Evolutionary conservation across 2,888 invertebrate species (phyloP), one percentile per base, ranked within the genome.

Genomic region (Polylopha cassiicola): DNA sequence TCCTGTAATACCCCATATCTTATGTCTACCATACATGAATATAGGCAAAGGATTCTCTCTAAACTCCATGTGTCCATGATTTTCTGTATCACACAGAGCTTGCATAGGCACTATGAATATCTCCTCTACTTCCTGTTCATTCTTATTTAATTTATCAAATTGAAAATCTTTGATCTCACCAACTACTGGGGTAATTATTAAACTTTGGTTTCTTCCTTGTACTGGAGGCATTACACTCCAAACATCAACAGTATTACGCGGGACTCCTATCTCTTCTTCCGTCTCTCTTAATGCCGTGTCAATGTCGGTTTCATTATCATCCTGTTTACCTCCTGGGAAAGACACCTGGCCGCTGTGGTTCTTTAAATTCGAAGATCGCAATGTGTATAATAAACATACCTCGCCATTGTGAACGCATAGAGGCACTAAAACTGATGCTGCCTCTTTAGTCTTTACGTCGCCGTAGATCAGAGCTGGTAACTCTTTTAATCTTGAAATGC

Each of bases 241-340:
- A 13, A 95, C 67, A 16, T 91, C 88, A 0, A 95, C 76, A 6
- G 81, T 72, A 1, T 85, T 64, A 3, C 77, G 71, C 0, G 85
- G 64, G 13, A 97, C 82, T 0, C 94, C 94, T 3, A 97, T 87
- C 73, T 98, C 97, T 74, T 98, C 97, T 63, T 93, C 88, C 0
- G 96, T 93, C 84, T 97, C 97, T 33, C 97, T 84, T 1, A 96
- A 57, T 0, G 96, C 96, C 5, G 97, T 94, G 6, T 91, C 88
- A 18, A 89, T 79, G 3, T 87, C 79, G 48, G 82, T 88, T 51
- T 79, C 77, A 48, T 91, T 90, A 1, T 85, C 82, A 47, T 95
- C 94, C 38, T 86, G 82, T 80, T 91, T 92, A 1, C 94, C 97
- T 47, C 92, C 97, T 37, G 92, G 97, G 77, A 95, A 95, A 4